Evolutionary conservation across 2,797 vertebrate genomes (phyloP).

Genomic region (Sebastes paucispinis): DNA sequence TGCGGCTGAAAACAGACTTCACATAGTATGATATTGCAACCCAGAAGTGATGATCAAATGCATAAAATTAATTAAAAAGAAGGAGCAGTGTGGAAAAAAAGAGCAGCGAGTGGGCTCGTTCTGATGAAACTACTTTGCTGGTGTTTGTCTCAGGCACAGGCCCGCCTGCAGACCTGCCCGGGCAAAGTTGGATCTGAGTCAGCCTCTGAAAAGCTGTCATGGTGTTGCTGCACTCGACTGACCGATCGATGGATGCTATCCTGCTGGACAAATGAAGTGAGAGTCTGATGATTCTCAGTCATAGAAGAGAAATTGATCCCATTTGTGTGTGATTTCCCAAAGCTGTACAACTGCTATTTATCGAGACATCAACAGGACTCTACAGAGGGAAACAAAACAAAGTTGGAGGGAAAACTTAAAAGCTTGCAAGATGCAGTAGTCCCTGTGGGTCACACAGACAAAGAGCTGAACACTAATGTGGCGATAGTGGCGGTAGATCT

Average conservation of each 20-base stretch:
- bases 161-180: constrained; percentile 8
- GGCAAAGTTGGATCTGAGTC: constrained; percentile 18
- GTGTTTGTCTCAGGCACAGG: constrained; percentile 17
- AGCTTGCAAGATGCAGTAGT: neutral
- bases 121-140: constrained; percentile 22
- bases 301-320: constrained; percentile 42
- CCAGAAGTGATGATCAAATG: neutral
- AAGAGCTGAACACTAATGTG: neutral
- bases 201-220: constrained; percentile 32
- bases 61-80: constrained; percentile 2
- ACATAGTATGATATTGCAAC: neutral
- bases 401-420: neutral
- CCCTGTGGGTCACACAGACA: neutral
- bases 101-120: neutral
- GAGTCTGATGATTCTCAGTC: constrained; percentile 41
- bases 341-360: constrained; percentile 31
- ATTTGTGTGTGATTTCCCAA: constrained; percentile 58
- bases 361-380: constrained; percentile 13
- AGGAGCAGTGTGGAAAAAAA: neutral
- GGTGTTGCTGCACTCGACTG: constrained; percentile 36
- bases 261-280: constrained; percentile 51
- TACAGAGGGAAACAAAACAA: constrained; percentile 8
- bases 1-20: neutral
- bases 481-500: neutral
- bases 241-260: constrained; percentile 49